Conservation (phyloP, 2,113 vertebrate genomes). For the Leptosomus discolor region DNA sequence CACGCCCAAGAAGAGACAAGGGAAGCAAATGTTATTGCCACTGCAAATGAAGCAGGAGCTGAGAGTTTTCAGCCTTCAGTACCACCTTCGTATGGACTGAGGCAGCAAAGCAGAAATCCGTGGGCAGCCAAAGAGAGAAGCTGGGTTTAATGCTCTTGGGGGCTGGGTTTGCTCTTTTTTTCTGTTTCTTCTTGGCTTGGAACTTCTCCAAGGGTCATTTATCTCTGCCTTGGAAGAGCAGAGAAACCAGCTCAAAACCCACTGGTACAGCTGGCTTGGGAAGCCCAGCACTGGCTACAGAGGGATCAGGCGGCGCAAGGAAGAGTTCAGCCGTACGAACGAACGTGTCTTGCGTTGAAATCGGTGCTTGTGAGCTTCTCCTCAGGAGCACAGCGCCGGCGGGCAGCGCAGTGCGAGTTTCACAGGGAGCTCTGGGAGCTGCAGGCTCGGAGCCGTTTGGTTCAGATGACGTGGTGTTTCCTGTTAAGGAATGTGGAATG, state of each 20-base stretch:
- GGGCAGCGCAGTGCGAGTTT: not conserved
- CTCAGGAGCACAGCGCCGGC: fast-evolving
- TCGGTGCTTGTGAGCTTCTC: not conserved
- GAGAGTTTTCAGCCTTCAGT: not conserved
- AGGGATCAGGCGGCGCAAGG: not conserved
- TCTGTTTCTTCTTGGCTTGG: slow-evolving; percentile 64
- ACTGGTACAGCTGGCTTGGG: not conserved
- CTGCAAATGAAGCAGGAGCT: not conserved
- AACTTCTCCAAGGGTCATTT: slow-evolving; percentile 71
- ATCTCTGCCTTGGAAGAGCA: not conserved
- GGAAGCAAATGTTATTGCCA: too few relatives aligned
- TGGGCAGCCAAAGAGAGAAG: not conserved
- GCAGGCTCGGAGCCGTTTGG: not conserved
- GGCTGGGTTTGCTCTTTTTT: slow-evolving; percentile 35
- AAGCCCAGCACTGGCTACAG: not conserved
- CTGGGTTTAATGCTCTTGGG: slow-evolving; percentile 52
- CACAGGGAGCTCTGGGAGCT: not conserved
- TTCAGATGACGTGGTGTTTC: not conserved
- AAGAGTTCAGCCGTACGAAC: not conserved
- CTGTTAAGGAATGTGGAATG: not conserved
- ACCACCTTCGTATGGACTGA: not conserved
- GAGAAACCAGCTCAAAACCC: not conserved
- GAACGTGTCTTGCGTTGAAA: not conserved
- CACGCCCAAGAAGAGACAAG: not conserved
- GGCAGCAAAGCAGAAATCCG: not conserved